Evolutionary conservation across 2,797 vertebrate genomes (phyloP), one percentile per base, ranked within the genome.

Genomic region (Epinephelus malabaricus): DNA sequence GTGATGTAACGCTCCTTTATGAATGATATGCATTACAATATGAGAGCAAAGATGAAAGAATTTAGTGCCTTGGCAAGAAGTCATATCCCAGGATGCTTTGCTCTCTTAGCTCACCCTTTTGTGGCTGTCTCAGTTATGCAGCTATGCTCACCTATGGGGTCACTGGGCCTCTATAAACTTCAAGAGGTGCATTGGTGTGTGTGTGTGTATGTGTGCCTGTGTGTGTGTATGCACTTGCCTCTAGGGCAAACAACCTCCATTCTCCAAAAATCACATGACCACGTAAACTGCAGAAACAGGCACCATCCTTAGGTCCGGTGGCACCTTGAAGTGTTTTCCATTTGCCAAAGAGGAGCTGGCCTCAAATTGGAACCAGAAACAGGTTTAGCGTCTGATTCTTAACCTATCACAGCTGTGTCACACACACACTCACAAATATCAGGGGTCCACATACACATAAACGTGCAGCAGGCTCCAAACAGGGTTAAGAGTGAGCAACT

Each of bases 291-390:
- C 51, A 69, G 81, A 89, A 84, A 85, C 43, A 47, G 14, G 78
- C 85, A 78, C 73, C 81, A 17, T 86, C 82, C 78, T 84, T 66
- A 68, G 73, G 79, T 85, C 84, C 62, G 50, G 85, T 92, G 90
- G 89, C 86, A 93, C 89, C 90, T 93, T 92, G 85, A 91, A 91
- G 88, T 91, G 88, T 92, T 93, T 93, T 92, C 81, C 79, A 76
- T 93, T 94, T 92, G 86, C 89, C 87, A 83, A 86, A 85, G 86
- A 91, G 86, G 79, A 91, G 82, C 76, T 74, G 69, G 83, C 72
- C 84, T 89, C 83, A 93, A 92, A 92, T 92, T 90, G 85, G 91
- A 94, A 92, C 81, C 90, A 92, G 91, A 88, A 76, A 88, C 87
- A 88, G 86, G 86, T 95, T 93, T 92, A 89, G 78, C 74, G 74